Conservation (phyloP, 2,113 vertebrate species). For the Orcinus orca region DNA sequence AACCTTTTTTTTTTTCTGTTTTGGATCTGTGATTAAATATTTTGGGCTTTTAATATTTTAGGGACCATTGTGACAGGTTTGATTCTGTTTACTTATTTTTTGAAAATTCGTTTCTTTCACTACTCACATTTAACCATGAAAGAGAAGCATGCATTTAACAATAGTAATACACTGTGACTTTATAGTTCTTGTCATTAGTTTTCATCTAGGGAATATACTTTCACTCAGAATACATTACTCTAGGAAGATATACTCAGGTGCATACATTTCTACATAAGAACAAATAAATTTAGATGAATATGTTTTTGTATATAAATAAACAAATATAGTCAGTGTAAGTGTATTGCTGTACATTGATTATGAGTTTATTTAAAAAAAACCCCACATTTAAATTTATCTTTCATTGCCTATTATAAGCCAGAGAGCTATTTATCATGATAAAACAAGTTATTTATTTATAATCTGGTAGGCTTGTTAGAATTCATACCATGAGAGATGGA, state of each 20-base stretch:
- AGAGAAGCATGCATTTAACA: constrained; percentile 23
- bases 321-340: constrained; percentile 1
- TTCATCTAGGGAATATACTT: constrained; percentile 49
- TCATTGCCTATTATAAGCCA: background rate
- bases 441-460: constrained; percentile 40
- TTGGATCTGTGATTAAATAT: constrained; percentile 7
- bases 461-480: background rate
- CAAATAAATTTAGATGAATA: background rate
- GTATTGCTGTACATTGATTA: background rate
- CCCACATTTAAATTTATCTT: constrained; percentile 33
- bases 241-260: background rate
- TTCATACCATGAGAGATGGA: background rate
- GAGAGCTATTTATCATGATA: constrained; percentile 30
- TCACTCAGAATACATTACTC: constrained; percentile 18
- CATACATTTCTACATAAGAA: constrained; percentile 1
- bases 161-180: background rate
- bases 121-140: constrained; percentile 2
- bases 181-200: constrained; percentile 45
- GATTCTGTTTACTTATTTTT: constrained; percentile 34
- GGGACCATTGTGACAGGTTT: background rate
- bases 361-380: constrained; percentile 34
- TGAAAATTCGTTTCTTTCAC: constrained; percentile 24
- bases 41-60: constrained; percentile 34
- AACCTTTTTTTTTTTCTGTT: constrained; percentile 37
- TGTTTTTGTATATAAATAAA: constrained; percentile 13